Conservation (phyloP, 30 jellyfish, hydroid and myxozoan genomes). For the Pelagia noctiluca region DNA sequence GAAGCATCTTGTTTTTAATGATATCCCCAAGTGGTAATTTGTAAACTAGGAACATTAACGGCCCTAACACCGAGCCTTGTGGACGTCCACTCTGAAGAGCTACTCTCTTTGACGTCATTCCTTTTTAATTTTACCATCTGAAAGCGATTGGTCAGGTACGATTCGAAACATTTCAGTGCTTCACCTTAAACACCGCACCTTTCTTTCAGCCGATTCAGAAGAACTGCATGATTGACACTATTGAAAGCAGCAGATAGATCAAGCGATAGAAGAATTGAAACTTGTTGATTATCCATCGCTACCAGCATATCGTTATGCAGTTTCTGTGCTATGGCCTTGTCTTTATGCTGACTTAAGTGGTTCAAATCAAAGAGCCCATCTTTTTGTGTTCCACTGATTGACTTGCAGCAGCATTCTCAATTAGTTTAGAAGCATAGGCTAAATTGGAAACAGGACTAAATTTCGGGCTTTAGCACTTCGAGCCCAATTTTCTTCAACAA, state of each 20-base stretch:
- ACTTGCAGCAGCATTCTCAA: constrained; percentile 66
- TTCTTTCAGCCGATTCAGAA: constrained; percentile 43
- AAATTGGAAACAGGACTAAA: constrained; percentile 67
- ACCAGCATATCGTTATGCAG: constrained; percentile 65
- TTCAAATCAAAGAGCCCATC: constrained; percentile 59
- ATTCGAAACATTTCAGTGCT: constrained; percentile 36
- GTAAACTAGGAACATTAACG: constrained; percentile 37
- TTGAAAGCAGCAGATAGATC: constrained; percentile 74
- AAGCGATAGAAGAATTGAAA: constrained; percentile 58
- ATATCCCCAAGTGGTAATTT: constrained; percentile 53
- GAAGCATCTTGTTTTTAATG: constrained; percentile 61
- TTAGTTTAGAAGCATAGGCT: constrained; percentile 61
- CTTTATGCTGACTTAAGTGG: constrained; percentile 72
- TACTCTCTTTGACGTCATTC: not conserved
- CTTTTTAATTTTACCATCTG: constrained; percentile 14
- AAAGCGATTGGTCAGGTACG: constrained; percentile 18
- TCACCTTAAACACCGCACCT: constrained; percentile 55
- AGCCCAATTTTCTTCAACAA: constrained; percentile 66
- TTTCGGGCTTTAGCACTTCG: constrained; percentile 65
- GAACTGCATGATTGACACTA: constrained; percentile 63
- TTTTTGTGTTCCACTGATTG: constrained; percentile 54
- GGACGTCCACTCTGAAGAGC: constrained; percentile 31
- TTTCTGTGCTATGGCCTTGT: constrained; percentile 65
- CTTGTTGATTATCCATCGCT: constrained; percentile 66
- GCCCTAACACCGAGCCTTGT: constrained; percentile 45